phyloP scores from a whole-genome alignment of 2,113 vertebrate species.

The Sphyrna mokarran region DNA sequence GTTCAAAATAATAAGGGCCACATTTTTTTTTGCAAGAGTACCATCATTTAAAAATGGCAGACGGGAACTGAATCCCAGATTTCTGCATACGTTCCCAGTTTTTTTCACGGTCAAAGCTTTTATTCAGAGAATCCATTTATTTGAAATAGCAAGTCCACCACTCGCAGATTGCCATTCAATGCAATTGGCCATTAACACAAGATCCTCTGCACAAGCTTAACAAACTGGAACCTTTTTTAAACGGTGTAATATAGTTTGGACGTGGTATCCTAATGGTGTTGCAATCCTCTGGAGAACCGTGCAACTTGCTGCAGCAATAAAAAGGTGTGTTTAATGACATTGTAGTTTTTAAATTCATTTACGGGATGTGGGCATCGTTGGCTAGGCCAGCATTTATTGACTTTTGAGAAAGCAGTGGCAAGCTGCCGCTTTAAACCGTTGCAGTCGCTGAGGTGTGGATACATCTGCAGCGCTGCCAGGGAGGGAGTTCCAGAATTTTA shows the following conservation, averaged over 20 bases:
- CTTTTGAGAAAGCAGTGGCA: too few species aligned
- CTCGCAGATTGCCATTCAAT: background rate
- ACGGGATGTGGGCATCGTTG: too few species aligned
- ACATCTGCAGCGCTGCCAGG: too few species aligned
- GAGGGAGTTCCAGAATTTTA: too few species aligned
- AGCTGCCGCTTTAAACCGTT: too few species aligned
- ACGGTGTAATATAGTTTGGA: background rate
- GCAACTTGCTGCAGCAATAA: background rate
- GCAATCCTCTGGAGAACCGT: background rate
- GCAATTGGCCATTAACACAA: background rate
- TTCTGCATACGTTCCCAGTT: too few species aligned
- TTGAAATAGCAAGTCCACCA: background rate
- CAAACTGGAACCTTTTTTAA: constrained; percentile 9
- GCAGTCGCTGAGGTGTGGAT: too few species aligned
- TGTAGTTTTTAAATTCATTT: too few species aligned
- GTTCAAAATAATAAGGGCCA: background rate
- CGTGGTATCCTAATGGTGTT: background rate
- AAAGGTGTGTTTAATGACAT: background rate
- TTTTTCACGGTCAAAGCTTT: background rate
- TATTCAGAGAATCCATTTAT: background rate
- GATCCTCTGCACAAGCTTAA: background rate
- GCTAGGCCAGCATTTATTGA: too few species aligned
- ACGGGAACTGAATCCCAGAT: background rate
- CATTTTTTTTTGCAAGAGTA: too few species aligned
- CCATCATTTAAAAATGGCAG: background rate